Evolutionary conservation across 1,140 invertebrate species (phyloP), one percentile per base, ranked within the genome.

Genomic region (Drosophila ogumai): DNA sequence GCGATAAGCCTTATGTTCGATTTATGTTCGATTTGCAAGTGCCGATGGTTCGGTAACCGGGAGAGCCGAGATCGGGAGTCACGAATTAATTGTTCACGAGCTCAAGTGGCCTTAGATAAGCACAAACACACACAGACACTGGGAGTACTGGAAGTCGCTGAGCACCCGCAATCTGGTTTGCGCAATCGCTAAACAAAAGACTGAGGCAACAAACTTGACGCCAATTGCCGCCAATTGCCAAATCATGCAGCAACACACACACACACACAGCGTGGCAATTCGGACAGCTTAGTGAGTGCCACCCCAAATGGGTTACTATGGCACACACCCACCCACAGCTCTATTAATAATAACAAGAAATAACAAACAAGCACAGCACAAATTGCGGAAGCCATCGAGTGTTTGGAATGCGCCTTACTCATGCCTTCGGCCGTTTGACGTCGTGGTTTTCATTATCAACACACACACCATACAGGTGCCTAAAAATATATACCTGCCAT

Each of bases 191-290:
- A 88, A 69, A 87, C 80, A 90, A 90, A 88, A 88, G 84, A 88
- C 84, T 88, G 88, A 68, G 77, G 84, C 85, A 88, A 88, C 84
- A 80, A 88, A 81, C 84, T 84, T 77, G 84, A 81, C 76, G 81
- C 73, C 49, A 50, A 50, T 49, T 49, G 84, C 75, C 64, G 80
- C 76, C 85, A 88, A 75, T 81, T 90, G 84, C 80, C 81, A 81
- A 80, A 77, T 80, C 82, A 82, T 82, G 80, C 74, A 82, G 71
- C 68, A 63, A 44, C 61, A 54, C 43, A 72, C 25, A 58, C 72
- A 50, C 54, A 60, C 47, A 66, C 46, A 64, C 43, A 47, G 76
- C 75, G 54, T 67, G 50, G 49, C 49, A 50, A 50, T 17, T 50
- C 28, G 49, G 41, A 73, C 25, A 61, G 72, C 68, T 58, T 46